Percentiles rank a stretch among this genome's conserved stretches.
Conservation (phyloP, 2,797 vertebrate genomes). For the Scarus forsteni region DNA sequence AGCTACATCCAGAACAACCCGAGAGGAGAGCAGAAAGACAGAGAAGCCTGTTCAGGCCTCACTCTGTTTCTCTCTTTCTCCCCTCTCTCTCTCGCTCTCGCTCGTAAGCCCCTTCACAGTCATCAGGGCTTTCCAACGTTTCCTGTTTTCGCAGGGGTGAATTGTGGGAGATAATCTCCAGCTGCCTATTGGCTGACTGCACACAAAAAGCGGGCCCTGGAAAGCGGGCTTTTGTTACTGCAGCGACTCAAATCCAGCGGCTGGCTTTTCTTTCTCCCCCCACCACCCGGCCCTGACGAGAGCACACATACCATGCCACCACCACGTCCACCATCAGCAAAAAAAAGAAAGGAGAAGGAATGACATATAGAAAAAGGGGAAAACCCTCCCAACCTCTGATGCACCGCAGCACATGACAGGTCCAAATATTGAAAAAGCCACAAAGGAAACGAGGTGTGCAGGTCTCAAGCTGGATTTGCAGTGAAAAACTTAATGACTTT, state of each 20-base stretch:
- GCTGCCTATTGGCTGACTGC: slow-evolving; percentile 83
- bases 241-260: slow-evolving; percentile 81
- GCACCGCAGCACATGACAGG: slow-evolving; percentile 60
- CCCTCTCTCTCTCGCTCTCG: slow-evolving; percentile 31
- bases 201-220: slow-evolving; percentile 82
- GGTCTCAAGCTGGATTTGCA: slow-evolving; percentile 5
- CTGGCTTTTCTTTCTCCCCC: slow-evolving; percentile 78
- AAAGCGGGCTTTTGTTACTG: slow-evolving; percentile 83
- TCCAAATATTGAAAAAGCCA: slow-evolving; percentile 46
- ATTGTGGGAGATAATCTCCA: slow-evolving; percentile 86
- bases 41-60: slow-evolving; percentile 71
- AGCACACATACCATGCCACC: slow-evolving; percentile 71
- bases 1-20: slow-evolving; percentile 76
- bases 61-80: slow-evolving; percentile 31
- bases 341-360: slow-evolving; percentile 80
- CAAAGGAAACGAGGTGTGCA: slow-evolving; percentile 22
- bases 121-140: slow-evolving; percentile 83
- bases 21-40: slow-evolving; percentile 77
- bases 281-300: slow-evolving; percentile 50
- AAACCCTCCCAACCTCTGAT: slow-evolving; percentile 70
- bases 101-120: slow-evolving; percentile 80
- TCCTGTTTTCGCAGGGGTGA: slow-evolving; percentile 85
- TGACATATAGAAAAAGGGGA: slow-evolving; percentile 75
- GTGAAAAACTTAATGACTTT: not conserved
- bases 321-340: slow-evolving; percentile 78